Evolutionary conservation across 2,113 vertebrate genomes (phyloP).

Genomic region (Leptobrachium ailaonicum): DNA sequence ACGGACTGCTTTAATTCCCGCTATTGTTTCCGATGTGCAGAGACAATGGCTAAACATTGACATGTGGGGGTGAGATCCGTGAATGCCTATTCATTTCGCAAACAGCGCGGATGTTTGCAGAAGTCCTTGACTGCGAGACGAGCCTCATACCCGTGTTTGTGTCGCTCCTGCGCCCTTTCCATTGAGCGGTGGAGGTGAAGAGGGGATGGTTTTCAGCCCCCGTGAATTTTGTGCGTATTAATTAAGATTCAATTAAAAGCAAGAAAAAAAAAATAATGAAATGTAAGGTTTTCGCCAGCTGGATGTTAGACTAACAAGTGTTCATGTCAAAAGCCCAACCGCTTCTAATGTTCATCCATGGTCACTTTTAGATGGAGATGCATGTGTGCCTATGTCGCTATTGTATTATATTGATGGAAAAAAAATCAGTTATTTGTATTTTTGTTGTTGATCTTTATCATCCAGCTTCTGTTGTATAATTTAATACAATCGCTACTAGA

Average conservation of each 20-base stretch:
- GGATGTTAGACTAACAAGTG: background rate
- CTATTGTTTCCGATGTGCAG: constrained; percentile 33
- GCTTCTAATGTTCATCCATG: too few species aligned
- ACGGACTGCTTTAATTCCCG: background rate
- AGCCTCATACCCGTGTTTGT: constrained; percentile 29
- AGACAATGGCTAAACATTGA: constrained; percentile 38
- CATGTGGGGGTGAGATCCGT: constrained; percentile 30
- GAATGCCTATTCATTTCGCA: constrained; percentile 37
- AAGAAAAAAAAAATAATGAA: background rate
- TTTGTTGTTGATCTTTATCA: too few species aligned
- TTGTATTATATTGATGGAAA: too few species aligned
- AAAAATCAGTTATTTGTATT: too few species aligned
- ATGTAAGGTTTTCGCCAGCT: background rate
- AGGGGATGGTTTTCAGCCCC: background rate
- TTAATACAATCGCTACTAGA: too few species aligned
- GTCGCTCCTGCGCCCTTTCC: background rate
- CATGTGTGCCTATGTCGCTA: too few species aligned
- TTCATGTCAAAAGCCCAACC: background rate
- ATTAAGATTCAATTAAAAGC: background rate
- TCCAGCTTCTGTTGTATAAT: too few species aligned
- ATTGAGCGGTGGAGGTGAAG: background rate
- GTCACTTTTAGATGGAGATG: too few species aligned
- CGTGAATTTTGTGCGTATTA: background rate
- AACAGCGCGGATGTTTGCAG: constrained; percentile 35
- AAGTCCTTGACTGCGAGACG: constrained; percentile 44